A percentile compares a stretch with the other conserved stretches of the same genome.
phyloP scores from a whole-genome alignment of 2,113 vertebrate species.

The Spheniscus mendiculus region DNA sequence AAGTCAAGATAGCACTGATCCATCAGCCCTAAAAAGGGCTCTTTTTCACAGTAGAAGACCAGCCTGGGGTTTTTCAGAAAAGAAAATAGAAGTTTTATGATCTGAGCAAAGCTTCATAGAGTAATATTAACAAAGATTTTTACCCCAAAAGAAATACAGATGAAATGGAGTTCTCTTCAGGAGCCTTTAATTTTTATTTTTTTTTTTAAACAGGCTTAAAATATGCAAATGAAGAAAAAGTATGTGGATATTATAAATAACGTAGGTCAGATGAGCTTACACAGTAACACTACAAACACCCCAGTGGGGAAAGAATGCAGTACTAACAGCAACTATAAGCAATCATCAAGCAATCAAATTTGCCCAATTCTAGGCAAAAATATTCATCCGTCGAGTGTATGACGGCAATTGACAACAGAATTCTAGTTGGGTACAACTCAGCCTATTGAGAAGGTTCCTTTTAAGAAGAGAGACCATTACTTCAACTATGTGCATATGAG shows the following conservation, averaged over 20 bases:
- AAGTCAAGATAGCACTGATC: not conserved
- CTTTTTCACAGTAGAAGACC: not conserved
- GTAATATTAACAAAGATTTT: not conserved
- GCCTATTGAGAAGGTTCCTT: not conserved
- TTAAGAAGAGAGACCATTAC: not conserved
- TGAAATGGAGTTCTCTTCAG: not conserved
- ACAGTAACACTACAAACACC: not conserved
- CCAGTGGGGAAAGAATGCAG: not conserved
- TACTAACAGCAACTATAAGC: not conserved
- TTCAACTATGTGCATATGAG: not conserved
- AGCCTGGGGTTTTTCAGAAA: not conserved
- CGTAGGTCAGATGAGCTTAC: not conserved
- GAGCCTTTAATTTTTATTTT: not conserved
- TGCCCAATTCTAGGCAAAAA: slow-evolving; percentile 1
- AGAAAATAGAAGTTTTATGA: not conserved
- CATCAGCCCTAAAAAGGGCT: not conserved
- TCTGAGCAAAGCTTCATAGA: not conserved
- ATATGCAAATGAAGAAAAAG: not conserved
- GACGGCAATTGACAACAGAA: not conserved
- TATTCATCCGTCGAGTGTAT: not conserved
- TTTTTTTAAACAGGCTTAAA: not conserved
- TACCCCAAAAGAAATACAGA: not conserved
- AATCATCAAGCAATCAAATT: not conserved
- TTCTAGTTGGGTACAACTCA: not conserved
- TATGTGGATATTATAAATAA: not conserved